Evolutionary conservation across 2,888 invertebrate species (phyloP), one percentile per base, ranked within the genome.

Genomic region (Malthinus flaveolus): DNA sequence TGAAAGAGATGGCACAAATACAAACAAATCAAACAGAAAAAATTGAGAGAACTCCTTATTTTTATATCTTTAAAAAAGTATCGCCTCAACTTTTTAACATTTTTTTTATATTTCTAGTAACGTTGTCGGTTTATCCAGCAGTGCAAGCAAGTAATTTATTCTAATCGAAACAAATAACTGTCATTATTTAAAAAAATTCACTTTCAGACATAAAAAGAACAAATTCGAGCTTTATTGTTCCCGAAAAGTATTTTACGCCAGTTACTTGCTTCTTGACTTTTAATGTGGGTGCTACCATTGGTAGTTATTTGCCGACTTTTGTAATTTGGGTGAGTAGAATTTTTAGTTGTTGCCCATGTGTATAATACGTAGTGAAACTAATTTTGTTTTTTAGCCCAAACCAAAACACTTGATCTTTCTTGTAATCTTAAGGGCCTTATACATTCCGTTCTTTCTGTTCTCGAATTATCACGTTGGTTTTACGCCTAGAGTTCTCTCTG

Each of bases 251-350:
- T 73, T 98, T 88, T 78, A 80, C 82, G 0, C 81, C 84, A 3
- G 78, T 97, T 23, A 90, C 92, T 33, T 96, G 97, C 74, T 99
- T 94, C 79, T 80, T 99, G 52, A 93, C 93, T 4, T 99, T 99
- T 81, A 99, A 98, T 76, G 72, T 93, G 1, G 91, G 86, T 61
- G 97, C 98, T 2, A 93, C 95, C 88, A 68, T 97, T 23, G 99
- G 99, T n/a, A 97, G 95, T 74, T 83, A 90, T 62, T 79, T 93
- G 0, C 92, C 97, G 1, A 90, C 89, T 48, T 83, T 88, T 67
- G 79, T 89, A 66, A 87, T 88, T 77, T 91, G 89, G 86, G 91
- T 91, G 79, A 84, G 84, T 81, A 12, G 11, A 34, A 49, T 32
- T 39, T 36, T 35, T n/a, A n/a, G n/a, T n/a, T n/a, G n/a, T n/a